Conservation (phyloP, 2,888 invertebrate species). For the Asteroscopus sphinx region DNA sequence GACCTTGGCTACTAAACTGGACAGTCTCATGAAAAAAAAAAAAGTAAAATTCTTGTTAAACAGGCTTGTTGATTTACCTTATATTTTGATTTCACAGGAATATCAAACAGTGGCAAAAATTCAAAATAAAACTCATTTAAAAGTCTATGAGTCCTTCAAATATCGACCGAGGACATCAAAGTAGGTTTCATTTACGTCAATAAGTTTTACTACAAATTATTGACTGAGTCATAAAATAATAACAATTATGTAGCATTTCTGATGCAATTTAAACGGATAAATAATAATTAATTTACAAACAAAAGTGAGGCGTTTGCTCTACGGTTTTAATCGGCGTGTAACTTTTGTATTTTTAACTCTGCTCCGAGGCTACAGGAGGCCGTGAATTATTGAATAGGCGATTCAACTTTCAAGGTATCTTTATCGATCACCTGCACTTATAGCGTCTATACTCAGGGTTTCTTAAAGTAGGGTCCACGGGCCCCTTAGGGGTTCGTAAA, state of each 20-base stretch:
- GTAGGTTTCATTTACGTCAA: conserved; percentile 12
- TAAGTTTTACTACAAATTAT: conserved; percentile 6
- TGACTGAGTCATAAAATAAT: conserved; percentile 10
- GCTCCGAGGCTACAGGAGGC: conserved; percentile 52
- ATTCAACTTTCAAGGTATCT: conserved; percentile 57
- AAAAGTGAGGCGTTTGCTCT: conserved; percentile 20
- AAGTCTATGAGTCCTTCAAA: conserved; percentile 13
- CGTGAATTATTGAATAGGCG: conserved; percentile 58
- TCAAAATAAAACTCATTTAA: conserved; percentile 8
- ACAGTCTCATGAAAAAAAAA: conserved; percentile 32
- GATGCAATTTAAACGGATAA: conserved; percentile 4
- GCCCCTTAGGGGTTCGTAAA: too few relatives aligned
- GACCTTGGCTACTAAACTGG: conserved; percentile 51
- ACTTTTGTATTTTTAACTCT: conserved; percentile 53
- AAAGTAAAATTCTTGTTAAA: conserved; percentile 26
- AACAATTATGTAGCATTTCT: conserved; percentile 8
- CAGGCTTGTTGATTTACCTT: conserved; percentile 25
- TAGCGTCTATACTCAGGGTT: too few relatives aligned
- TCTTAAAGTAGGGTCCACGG: too few relatives aligned
- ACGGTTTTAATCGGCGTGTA: conserved; percentile 32
- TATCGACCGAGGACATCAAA: conserved; percentile 4
- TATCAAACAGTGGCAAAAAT: conserved; percentile 11
- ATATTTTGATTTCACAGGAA: conserved; percentile 12
- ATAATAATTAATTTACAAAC: conserved; percentile 12
- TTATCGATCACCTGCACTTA: conserved; percentile 55